Base-by-base conservation (phyloP, 2,113 vertebrate species). In the Philantomba maxwellii region DNA sequence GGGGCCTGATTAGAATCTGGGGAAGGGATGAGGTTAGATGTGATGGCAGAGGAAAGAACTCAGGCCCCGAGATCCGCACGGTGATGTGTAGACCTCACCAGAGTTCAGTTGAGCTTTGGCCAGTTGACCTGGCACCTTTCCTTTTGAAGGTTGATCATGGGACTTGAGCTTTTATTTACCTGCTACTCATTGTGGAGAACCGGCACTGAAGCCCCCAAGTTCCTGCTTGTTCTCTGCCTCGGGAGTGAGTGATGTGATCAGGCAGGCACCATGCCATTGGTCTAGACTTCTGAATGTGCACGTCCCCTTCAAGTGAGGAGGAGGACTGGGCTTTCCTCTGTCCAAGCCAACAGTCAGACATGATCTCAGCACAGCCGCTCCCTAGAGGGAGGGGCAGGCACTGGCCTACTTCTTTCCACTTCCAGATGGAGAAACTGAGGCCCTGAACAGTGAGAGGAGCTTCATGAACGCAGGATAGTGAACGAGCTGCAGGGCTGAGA, bases 361-460 rank as follows among this genome's bases (percentile, higher is more conserved):
- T 26, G 70, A 55, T 53, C 47, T 93, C 39, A 83, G 85, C 33
- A 49, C 5, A 14, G 30, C n/a, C 17, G 12, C 36, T 89, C 73
- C 49, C 17, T 33, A 39, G 53, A 78, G 60, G 85, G 26, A 36
- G 81, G 49, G 36, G 10, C 70, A 49, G 33, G 36, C n/a, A 43
- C 6, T 60, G 73, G 26, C 23, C 23, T 11, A 17, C 45, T 89
- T 55, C 30, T 12, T 53, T n/a, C 43, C 45, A 17, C 57, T 94
- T 96, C 21, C 21, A 28, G 33, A 36, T 36, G 49, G 87, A 82
- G 77, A 95, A 95, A 96, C 84, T 23, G 88, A 93, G 62, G 60
- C 60, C 83, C 25, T 28, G n/a, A 80, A 36, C 43, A 39, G 17
- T 30, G 45, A 45, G 51, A 58, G 17, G 25, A n/a, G 26, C 33